Evolutionary conservation across 2,888 invertebrate genomes (phyloP).

Genomic region (Strigamia maritima): DNA sequence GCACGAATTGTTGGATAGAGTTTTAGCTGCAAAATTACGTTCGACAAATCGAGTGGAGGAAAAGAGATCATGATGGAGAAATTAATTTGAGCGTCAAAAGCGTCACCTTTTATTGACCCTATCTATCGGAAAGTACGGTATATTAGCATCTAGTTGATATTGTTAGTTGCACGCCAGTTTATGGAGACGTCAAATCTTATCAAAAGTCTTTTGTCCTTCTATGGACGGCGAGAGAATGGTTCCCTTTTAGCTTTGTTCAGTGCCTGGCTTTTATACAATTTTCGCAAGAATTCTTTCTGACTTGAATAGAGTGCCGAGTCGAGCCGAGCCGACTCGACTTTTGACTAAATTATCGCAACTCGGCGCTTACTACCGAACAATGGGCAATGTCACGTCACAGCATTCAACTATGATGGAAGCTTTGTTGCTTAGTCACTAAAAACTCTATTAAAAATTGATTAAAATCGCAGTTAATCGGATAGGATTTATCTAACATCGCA

Average conservation of each 20-base stretch:
- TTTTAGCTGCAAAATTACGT: too few relatives aligned
- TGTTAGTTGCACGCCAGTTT: not conserved
- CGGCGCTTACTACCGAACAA: not conserved
- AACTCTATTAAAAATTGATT: not conserved
- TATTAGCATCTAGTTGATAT: not conserved
- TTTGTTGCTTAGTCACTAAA: not conserved
- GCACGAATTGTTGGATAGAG: too few relatives aligned
- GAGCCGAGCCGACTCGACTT: not conserved
- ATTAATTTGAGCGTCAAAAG: not conserved
- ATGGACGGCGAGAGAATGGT: conserved; percentile 13
- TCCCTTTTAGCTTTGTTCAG: conserved; percentile 8
- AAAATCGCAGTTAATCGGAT: too few relatives aligned
- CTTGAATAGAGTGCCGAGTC: too few relatives aligned
- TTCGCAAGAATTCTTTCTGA: conserved; percentile 11
- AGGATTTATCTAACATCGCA: too few relatives aligned
- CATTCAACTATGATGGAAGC: not conserved
- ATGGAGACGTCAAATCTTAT: conserved; percentile 23
- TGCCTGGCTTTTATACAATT: conserved; percentile 10
- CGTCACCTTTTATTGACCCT: conserved; percentile 1
- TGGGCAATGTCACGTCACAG: not conserved
- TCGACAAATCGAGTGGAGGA: too few relatives aligned
- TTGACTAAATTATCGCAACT: not conserved
- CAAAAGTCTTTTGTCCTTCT: conserved; percentile 1
- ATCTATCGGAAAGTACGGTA: conserved; percentile 1
- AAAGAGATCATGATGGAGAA: too few relatives aligned